These are phyloP conservation scores for Schizopygopsis malacanthus DNA, from an alignment of 2,797 vertebrate species.

Conservation along the genomic window DNA sequence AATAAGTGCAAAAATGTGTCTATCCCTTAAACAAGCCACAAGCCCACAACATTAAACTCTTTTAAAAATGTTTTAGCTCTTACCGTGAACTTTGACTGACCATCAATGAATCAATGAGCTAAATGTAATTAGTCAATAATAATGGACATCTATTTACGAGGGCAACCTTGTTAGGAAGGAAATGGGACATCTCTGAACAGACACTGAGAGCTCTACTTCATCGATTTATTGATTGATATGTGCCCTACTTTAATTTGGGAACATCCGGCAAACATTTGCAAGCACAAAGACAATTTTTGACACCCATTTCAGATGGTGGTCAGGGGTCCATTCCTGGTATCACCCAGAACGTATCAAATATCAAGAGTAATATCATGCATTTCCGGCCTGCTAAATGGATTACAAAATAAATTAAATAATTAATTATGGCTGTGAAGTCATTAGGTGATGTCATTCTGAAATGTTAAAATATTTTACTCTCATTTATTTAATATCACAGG, in stretches of 20 bases:
- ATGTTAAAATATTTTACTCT: slow-evolving; percentile 45
- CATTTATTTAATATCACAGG: slow-evolving; percentile 62
- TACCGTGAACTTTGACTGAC: slow-evolving; percentile 36
- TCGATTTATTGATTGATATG: slow-evolving; percentile 84
- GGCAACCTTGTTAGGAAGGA: slow-evolving; percentile 76
- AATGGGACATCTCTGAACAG: slow-evolving; percentile 83
- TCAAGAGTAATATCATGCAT: slow-evolving; percentile 49
- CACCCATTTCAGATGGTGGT: slow-evolving; percentile 57
- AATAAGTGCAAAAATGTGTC: neutral
- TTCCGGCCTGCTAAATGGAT: slow-evolving; percentile 55
- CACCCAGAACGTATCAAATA: slow-evolving; percentile 63
- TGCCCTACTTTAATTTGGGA: slow-evolving; percentile 77
- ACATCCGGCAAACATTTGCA: slow-evolving; percentile 59
- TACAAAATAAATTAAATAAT: slow-evolving; percentile 59
- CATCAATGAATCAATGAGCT: slow-evolving; percentile 50
- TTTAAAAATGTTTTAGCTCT: slow-evolving; percentile 9
- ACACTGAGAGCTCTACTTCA: slow-evolving; percentile 79
- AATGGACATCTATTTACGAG: slow-evolving; percentile 65
- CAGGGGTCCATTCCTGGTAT: slow-evolving; percentile 44
- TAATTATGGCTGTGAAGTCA: slow-evolving; percentile 49
- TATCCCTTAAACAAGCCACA: neutral
- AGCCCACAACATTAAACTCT: neutral
- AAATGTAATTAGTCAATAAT: slow-evolving; percentile 79
- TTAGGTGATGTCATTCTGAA: slow-evolving; percentile 70
- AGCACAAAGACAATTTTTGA: slow-evolving; percentile 62